Evolutionary conservation across 2,888 invertebrate genomes (phyloP).

Genomic region (Hydrotaea cyrtoneurina): DNA sequence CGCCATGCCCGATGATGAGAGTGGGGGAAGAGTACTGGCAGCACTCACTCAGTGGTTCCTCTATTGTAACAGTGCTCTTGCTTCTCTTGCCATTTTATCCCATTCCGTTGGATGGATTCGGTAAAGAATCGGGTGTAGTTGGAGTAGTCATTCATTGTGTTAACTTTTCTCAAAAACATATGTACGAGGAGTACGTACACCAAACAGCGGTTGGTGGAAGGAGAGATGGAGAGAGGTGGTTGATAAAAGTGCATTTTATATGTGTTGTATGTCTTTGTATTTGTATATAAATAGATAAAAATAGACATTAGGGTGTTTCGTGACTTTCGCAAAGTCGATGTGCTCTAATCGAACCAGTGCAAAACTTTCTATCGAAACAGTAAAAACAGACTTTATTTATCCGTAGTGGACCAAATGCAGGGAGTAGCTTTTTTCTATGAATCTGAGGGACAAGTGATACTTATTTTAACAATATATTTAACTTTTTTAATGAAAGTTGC

Average conservation of each 20-base stretch:
- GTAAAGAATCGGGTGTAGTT: not conserved
- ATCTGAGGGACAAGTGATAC: too few relatives aligned
- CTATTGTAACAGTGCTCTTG: not conserved
- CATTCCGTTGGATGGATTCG: not conserved
- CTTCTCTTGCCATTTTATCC: not conserved
- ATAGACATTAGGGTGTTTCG: too few relatives aligned
- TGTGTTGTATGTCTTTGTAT: not conserved
- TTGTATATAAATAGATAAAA: not conserved
- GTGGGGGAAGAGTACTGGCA: not conserved
- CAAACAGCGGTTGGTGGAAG: too few relatives aligned
- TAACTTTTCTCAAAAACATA: slow-evolving; percentile 14
- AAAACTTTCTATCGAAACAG: too few relatives aligned
- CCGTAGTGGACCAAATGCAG: too few relatives aligned
- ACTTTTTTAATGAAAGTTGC: too few relatives aligned
- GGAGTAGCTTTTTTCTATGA: too few relatives aligned
- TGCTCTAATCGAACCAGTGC: too few relatives aligned
- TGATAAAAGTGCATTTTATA: slow-evolving; percentile 7
- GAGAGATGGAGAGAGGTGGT: not conserved
- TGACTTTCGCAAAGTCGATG: too few relatives aligned
- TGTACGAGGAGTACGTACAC: not conserved
- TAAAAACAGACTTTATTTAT: too few relatives aligned
- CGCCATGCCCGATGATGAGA: not conserved
- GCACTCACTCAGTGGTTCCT: slow-evolving; percentile 1
- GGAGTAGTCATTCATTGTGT: slow-evolving; percentile 15
- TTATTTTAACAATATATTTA: too few relatives aligned